A percentile compares a stretch with the other conserved stretches of the same genome.
These are phyloP conservation scores for Synergus itoensis DNA, from an alignment of 2,888 invertebrate genomes.

Conservation along the genomic window DNA sequence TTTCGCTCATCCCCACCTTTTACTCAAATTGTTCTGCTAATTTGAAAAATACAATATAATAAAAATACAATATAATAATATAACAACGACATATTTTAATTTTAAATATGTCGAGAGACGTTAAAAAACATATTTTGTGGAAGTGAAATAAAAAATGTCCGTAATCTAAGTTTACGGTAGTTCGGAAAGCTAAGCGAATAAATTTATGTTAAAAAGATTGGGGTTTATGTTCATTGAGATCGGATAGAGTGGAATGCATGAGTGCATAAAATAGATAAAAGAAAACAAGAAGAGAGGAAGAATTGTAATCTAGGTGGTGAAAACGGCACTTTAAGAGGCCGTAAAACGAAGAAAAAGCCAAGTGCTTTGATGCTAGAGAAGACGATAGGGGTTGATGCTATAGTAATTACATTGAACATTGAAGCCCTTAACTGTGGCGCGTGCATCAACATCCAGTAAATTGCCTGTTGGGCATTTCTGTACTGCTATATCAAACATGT, in stretches of 20 bases:
- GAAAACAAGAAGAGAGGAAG: not conserved
- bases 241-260: not conserved
- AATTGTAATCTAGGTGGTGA: not conserved
- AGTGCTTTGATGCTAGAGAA: constrained; percentile 17
- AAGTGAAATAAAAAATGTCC: not conserved
- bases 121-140: not conserved
- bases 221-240: not conserved
- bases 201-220: too few relatives aligned
- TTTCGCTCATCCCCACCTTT: too few relatives aligned
- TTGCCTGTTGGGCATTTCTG: not conserved
- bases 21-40: too few relatives aligned
- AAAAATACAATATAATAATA: too few relatives aligned
- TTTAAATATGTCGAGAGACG: not conserved
- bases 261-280: not conserved
- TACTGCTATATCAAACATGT: not conserved
- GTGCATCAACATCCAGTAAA: constrained; percentile 27
- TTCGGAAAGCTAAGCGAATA: too few relatives aligned
- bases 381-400: not conserved
- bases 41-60: too few relatives aligned
- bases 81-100: too few relatives aligned
- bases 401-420: constrained; percentile 15
- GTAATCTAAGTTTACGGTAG: too few relatives aligned
- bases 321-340: not conserved
- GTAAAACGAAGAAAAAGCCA: not conserved
- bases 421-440: not conserved